These are phyloP conservation scores for Pseudopleuronectes americanus DNA, from an alignment of 2,797 vertebrate genomes.

Conservation along the genomic window DNA sequence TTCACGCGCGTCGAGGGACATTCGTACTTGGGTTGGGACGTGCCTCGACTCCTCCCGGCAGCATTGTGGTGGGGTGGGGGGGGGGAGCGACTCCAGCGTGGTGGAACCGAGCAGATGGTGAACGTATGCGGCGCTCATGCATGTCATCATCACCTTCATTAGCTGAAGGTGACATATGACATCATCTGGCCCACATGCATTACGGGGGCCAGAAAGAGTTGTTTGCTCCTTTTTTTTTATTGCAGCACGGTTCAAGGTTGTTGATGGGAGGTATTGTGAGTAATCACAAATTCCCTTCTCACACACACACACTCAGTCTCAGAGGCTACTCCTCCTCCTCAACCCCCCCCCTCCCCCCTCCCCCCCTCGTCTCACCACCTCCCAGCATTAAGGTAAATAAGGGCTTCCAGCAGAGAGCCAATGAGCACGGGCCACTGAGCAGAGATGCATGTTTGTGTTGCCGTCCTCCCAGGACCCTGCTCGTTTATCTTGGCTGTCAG, in stretches of 20 bases:
- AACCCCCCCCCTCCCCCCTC: constrained; percentile 54
- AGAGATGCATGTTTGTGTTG: constrained; percentile 82
- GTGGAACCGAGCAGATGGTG: constrained; percentile 80
- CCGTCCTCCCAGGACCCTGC: constrained; percentile 76
- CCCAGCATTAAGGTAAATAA: constrained; percentile 83
- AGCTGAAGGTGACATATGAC: constrained; percentile 84
- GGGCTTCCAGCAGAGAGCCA: constrained; percentile 78
- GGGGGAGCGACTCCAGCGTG: constrained; percentile 54
- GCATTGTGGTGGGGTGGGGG: constrained; percentile 20
- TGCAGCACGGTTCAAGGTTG: constrained; percentile 73
- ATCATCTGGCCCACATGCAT: constrained; percentile 71
- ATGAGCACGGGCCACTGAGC: constrained; percentile 79
- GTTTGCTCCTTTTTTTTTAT: constrained; percentile 64
- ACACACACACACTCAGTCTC: constrained; percentile 21
- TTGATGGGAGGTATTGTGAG: constrained; percentile 68
- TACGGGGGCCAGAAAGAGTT: constrained; percentile 58
- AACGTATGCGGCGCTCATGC: constrained; percentile 77
- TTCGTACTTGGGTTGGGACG: constrained; percentile 32
- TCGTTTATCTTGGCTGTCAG: constrained; percentile 85
- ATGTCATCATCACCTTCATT: constrained; percentile 83
- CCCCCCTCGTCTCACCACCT: constrained; percentile 40
- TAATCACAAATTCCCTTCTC: constrained; percentile 54
- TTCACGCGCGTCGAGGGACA: constrained; percentile 56
- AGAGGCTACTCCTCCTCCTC: constrained; percentile 36
- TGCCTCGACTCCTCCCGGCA: constrained; percentile 60